phyloP scores from a whole-genome alignment of 2,888 invertebrate species.

The Machimus atricapillus region DNA sequence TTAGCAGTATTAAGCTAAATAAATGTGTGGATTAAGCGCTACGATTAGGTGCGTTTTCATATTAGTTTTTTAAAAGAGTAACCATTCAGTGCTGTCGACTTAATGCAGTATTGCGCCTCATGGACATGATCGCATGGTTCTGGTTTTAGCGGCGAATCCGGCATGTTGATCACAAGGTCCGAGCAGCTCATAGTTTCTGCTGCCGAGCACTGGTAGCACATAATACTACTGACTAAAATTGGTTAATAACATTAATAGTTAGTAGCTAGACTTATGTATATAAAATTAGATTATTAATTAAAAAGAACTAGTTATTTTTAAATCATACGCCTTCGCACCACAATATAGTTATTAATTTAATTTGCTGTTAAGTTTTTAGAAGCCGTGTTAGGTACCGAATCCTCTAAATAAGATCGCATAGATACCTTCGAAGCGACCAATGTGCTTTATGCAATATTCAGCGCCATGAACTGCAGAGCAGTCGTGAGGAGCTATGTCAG shows the following conservation, averaged over 20 bases:
- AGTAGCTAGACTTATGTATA: background rate
- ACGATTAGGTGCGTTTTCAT: background rate
- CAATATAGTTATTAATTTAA: background rate
- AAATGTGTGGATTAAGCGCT: background rate
- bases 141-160: constrained; percentile 66
- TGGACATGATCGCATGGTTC: constrained; percentile 75
- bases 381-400: background rate
- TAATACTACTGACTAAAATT: constrained; percentile 64
- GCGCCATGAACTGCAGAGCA: constrained; percentile 85
- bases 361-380: background rate
- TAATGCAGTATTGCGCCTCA: constrained; percentile 84
- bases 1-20: background rate
- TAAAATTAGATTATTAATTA: too few relatives aligned
- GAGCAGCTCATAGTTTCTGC: constrained; percentile 72
- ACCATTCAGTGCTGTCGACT: constrained; percentile 69
- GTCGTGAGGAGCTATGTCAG: constrained; percentile 71
- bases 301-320: background rate
- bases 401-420: background rate
- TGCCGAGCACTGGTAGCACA: constrained; percentile 83
- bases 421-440: constrained; percentile 87
- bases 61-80: constrained; percentile 30
- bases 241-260: background rate
- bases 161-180: constrained; percentile 69
- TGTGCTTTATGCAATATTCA: constrained; percentile 90
- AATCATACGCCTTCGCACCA: background rate